phyloP scores from a whole-genome alignment of 2,113 vertebrate species.

The rat (Rattus norvegicus) region DNA sequence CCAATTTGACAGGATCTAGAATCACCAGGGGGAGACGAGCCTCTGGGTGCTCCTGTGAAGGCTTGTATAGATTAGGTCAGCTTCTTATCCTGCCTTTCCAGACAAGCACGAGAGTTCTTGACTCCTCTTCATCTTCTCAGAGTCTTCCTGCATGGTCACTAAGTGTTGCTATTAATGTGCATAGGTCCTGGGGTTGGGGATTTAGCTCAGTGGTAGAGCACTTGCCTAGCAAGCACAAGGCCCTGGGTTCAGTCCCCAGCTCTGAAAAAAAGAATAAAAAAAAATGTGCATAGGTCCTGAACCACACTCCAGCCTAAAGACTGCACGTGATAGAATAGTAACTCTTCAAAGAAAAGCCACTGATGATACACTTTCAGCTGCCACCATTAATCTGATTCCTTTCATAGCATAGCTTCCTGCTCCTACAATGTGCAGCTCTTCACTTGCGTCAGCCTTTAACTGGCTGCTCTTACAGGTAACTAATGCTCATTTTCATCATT shows the following conservation, averaged over 20 bases:
- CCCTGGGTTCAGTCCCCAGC: too few relatives aligned
- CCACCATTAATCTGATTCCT: neutral
- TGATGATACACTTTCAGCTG: neutral
- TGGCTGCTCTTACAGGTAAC: neutral
- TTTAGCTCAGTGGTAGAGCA: too few relatives aligned
- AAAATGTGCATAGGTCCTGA: neutral
- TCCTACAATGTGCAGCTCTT: neutral
- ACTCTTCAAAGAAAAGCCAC: neutral
- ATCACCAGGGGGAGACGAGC: neutral
- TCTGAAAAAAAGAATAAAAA: too few relatives aligned
- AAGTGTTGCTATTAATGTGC: neutral
- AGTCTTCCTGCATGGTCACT: neutral
- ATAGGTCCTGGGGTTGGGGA: too few relatives aligned
- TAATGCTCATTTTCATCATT: neutral
- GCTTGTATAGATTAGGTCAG: neutral
- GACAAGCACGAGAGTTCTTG: too few relatives aligned
- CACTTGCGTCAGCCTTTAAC: neutral
- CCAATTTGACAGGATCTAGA: neutral
- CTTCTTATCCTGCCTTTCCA: neutral
- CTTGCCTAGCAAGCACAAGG: too few relatives aligned
- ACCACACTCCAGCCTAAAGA: neutral
- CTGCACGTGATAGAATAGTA: neutral
- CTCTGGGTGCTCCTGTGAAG: neutral
- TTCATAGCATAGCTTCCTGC: neutral
- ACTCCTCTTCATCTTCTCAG: neutral